Base-by-base conservation (phyloP, 2,888 invertebrate genomes). In the Ichneumoninae sp. region DNA sequence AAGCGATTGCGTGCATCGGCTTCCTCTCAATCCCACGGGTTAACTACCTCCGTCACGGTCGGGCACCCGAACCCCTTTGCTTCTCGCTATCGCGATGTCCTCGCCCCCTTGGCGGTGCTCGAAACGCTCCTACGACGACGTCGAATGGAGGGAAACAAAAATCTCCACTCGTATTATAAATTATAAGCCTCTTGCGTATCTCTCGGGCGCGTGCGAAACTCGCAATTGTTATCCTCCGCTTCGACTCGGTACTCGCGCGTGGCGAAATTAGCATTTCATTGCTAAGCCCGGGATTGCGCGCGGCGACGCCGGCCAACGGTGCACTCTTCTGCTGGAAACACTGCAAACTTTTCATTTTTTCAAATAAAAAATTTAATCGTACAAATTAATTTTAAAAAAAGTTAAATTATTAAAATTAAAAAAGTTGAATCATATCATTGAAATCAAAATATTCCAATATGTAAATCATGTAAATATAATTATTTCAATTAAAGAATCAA, bases 1-100 rank as follows among this genome's bases (percentile, higher is more conserved):
- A 60, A 10, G 10, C 30, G 13, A 60, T 13, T 5, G 60, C 30
- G 16, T 60, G 60, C 60, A 26, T 16, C 10, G 5, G 60, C 16
- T 30, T 60, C 26, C 30, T 13, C 60, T 60, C 13, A 63, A 47
- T 74, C 47, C 47, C 68, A 44, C 50, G 74, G 84, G 81, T 81
- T 78, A 77, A 81, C 63, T 78, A 81, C 69, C 84, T 84, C 63
- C 77, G 84, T 84, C 74, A 84, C 77, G 83, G 83, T 81, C 69
- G 65, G 44, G 63, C 40, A 68, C 71, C 76, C 73, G 69, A 68
- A 74, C 68, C 73, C 63, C 44, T 71, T 60, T 81, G 40, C 75
- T 52, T 75, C 69, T 81, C 80, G 50, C 81, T 81, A 84, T 84
- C 83, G 75, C 73, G 77, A 84, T 81, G 81, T 73, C 83, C 83